Conservation (phyloP, 2,797 vertebrate genomes). For the Sebastiscus tertius region DNA sequence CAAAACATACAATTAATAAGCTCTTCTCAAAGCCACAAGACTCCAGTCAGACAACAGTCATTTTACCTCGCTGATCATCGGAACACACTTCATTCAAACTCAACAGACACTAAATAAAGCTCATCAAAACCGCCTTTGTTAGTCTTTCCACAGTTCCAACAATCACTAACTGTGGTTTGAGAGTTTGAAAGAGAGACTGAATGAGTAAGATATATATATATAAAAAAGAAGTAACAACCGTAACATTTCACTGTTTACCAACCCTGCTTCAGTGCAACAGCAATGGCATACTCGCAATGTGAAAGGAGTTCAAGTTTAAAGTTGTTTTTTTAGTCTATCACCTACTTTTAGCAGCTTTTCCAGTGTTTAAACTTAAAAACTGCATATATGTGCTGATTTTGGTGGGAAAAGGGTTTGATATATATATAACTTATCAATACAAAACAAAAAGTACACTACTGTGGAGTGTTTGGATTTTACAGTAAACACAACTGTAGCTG, state of each 20-base stretch:
- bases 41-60: not conserved
- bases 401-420: not conserved
- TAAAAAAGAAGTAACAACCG: not conserved
- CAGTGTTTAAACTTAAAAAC: not conserved
- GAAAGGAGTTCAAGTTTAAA: no score
- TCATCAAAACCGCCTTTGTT: not conserved
- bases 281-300: no score
- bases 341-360: not conserved
- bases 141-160: not conserved
- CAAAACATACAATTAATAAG: not conserved
- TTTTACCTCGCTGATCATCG: not conserved
- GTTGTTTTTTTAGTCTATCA: not conserved
- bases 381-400: not conserved
- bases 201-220: not conserved
- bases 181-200: not conserved
- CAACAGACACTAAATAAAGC: not conserved
- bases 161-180: no score
- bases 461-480: conserved; percentile 6
- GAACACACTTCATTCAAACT: not conserved
- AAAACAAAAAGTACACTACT: not conserved
- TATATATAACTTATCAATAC: not conserved
- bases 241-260: no score
- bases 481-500: not conserved
- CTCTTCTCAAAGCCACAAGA: not conserved
- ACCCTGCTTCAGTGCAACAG: no score